Conservation (phyloP, 2,113 vertebrate species). For the Marcusenius ussheri region DNA sequence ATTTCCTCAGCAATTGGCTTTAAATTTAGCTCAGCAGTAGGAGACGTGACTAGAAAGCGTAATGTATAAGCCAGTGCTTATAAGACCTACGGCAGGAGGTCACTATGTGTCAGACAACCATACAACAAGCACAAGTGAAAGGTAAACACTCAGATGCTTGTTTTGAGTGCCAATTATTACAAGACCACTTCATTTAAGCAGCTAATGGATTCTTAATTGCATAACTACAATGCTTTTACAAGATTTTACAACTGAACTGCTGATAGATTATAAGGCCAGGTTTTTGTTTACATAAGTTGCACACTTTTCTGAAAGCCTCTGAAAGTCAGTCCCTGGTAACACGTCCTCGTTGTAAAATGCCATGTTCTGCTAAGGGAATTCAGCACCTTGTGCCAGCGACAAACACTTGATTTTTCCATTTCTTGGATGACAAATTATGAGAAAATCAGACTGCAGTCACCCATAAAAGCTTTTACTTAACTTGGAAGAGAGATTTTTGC, state of each 20-base stretch:
- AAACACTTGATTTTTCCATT: conserved; percentile 34
- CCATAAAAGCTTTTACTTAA: conserved; percentile 38
- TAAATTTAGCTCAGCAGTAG: conserved; percentile 43
- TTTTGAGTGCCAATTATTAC: background rate
- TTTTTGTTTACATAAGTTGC: background rate
- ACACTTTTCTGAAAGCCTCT: background rate
- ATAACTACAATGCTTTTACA: background rate
- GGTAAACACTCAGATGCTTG: background rate
- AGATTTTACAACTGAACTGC: background rate
- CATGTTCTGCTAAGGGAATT: conserved; percentile 27
- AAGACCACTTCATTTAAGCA: background rate
- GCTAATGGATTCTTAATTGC: background rate
- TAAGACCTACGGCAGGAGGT: background rate
- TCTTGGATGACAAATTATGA: conserved; percentile 44
- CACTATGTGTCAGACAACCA: background rate
- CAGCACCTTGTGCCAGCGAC: conserved; percentile 22
- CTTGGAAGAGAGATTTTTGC: conserved; percentile 27
- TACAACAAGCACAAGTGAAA: background rate
- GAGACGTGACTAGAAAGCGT: conserved; percentile 27
- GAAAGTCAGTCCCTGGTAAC: conserved; percentile 5
- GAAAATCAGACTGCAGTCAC: conserved; percentile 49
- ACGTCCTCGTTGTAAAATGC: conserved; percentile 33
- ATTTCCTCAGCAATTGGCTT: conserved; percentile 29
- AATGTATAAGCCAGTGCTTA: conserved; percentile 17
- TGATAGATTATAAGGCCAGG: background rate